Conservation (phyloP, 2,888 invertebrate species). For the Athripsodes cinereus region DNA sequence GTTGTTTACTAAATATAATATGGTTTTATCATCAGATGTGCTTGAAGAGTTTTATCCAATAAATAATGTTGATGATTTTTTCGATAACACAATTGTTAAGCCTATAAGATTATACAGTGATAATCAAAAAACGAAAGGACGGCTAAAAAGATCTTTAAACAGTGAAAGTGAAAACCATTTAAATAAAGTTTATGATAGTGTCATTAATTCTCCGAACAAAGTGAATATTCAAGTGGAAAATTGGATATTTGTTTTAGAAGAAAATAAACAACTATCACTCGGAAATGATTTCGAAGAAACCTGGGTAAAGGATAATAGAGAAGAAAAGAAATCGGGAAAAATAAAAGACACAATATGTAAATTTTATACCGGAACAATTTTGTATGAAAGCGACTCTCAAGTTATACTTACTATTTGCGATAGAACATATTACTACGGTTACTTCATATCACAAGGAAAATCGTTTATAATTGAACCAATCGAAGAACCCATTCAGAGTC, state of each 20-base stretch:
- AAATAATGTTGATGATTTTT: slow-evolving; percentile 10
- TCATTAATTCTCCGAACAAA: slow-evolving; percentile 7
- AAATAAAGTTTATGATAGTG: not conserved
- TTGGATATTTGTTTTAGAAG: slow-evolving; percentile 24
- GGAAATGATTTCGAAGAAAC: slow-evolving; percentile 19
- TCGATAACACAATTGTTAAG: slow-evolving; percentile 22
- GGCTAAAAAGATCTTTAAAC: slow-evolving; percentile 14
- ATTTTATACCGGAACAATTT: slow-evolving; percentile 23
- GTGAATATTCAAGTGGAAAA: slow-evolving; percentile 23
- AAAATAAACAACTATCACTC: slow-evolving; percentile 20
- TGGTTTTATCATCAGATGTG: too few relatives aligned
- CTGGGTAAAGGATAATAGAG: slow-evolving; percentile 12
- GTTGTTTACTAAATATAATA: not conserved
- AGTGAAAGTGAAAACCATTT: slow-evolving; percentile 8
- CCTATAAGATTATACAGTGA: slow-evolving; percentile 9
- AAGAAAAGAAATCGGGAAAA: not conserved
- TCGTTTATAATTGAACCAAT: slow-evolving; percentile 28
- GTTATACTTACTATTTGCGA: slow-evolving; percentile 26
- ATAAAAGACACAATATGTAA: slow-evolving; percentile 9
- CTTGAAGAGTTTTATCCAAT: slow-evolving; percentile 12
- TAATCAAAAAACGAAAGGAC: not conserved
- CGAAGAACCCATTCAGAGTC: slow-evolving; percentile 15
- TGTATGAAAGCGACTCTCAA: slow-evolving; percentile 22
- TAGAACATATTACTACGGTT: slow-evolving; percentile 24
- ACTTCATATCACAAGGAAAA: slow-evolving; percentile 19